Evolutionary conservation across 2,797 vertebrate species (phyloP).

Genomic region (Oceanodroma leucorhoa): DNA sequence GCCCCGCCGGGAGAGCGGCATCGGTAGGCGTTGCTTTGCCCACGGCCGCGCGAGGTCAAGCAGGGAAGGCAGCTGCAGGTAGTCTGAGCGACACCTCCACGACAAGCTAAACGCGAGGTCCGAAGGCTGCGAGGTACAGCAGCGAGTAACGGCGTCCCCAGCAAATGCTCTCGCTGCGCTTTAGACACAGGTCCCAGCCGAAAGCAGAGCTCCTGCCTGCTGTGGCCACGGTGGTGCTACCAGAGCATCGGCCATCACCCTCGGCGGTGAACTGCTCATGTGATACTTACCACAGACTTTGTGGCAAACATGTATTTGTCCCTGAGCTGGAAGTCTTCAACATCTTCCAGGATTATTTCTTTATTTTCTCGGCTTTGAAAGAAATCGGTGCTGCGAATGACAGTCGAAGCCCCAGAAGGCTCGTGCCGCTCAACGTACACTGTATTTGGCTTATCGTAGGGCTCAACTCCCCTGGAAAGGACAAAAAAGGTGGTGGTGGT

Average conservation of each 20-base stretch:
- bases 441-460: conserved; percentile 87
- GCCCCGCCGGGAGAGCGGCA: fast-evolving
- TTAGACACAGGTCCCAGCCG: not conserved
- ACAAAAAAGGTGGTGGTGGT: not conserved
- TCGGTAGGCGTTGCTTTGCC: fast-evolving
- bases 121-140: not conserved
- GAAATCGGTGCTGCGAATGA: conserved; percentile 94
- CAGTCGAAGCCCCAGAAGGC: conserved; percentile 86
- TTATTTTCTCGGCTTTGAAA: conserved; percentile 92
- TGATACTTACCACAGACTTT: conserved; percentile 84
- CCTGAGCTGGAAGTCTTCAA: conserved; percentile 92
- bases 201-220: not conserved
- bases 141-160: fast-evolving
- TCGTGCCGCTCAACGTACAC: conserved; percentile 92
- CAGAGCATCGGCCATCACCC: fast-evolving
- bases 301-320: conserved; percentile 98
- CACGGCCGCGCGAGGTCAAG: fast-evolving
- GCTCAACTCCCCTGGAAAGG: conserved; percentile 86
- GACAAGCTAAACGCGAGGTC: not conserved
- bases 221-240: fast-evolving
- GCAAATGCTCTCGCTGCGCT: fast-evolving
- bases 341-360: conserved; percentile 87
- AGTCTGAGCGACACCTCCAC: not conserved
- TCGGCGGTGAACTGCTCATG: fast-evolving
- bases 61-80: not conserved